Evolutionary conservation across 1,140 invertebrate species (phyloP).

Genomic region (Atta colombica): DNA sequence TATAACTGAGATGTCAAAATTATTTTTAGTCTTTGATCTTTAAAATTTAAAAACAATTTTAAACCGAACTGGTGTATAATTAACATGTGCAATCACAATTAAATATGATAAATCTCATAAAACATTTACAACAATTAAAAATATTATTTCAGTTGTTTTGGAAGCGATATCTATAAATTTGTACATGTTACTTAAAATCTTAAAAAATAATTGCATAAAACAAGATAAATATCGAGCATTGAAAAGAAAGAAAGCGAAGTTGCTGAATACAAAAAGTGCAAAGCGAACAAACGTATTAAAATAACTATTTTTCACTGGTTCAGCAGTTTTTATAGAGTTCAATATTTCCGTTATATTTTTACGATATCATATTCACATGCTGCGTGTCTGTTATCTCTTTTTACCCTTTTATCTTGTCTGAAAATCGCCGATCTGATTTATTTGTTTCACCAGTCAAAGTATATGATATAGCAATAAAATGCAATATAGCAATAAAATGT

Average conservation of each 20-base stretch:
- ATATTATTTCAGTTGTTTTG: not conserved
- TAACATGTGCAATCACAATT: not conserved
- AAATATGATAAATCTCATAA: not conserved
- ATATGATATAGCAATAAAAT: not conserved
- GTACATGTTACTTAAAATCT: no score
- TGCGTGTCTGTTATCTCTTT: not conserved
- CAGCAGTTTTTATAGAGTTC: not conserved
- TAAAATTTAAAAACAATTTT: no score
- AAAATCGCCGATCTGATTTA: slow-evolving; percentile 15
- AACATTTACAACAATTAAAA: not conserved
- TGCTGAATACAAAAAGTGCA: no score
- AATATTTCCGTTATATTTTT: slow-evolving; percentile 1
- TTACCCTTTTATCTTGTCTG: not conserved
- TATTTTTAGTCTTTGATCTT: no score
- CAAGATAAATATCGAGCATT: no score
- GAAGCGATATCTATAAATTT: not conserved
- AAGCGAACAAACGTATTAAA: not conserved
- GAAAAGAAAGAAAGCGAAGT: no score
- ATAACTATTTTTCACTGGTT: slow-evolving; percentile 11
- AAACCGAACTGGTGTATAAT: no score
- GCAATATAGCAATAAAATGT: slow-evolving; percentile 4
- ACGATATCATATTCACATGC: not conserved
- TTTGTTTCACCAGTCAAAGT: not conserved
- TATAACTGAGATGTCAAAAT: no score
- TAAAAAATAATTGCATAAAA: no score